Conservation (phyloP, 1,140 invertebrate genomes). For the Lepidurus packardi region DNA sequence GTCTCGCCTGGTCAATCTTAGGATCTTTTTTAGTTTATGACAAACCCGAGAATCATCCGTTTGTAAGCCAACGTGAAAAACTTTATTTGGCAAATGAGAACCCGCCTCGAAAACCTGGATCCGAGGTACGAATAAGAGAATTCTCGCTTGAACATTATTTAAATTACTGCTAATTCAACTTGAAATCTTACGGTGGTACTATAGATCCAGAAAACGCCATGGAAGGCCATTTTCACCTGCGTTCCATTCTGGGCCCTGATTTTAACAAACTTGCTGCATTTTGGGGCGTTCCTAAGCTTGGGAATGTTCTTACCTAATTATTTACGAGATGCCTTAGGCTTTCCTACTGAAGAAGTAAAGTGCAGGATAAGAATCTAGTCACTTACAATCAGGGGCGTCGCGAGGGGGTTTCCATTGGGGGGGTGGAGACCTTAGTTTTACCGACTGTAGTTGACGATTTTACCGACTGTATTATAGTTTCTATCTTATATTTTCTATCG, state of each 20-base stretch:
- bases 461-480: too few species aligned
- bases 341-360: constrained; percentile 3
- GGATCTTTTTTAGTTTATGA: neutral
- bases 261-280: neutral
- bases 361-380: too few species aligned
- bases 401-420: too few species aligned
- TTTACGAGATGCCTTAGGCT: neutral
- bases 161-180: neutral
- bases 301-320: neutral
- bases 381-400: too few species aligned
- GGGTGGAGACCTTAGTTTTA: too few species aligned
- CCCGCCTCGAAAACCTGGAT: neutral
- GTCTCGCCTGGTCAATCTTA: neutral
- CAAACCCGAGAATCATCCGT: neutral
- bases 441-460: too few species aligned
- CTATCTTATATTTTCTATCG: too few species aligned
- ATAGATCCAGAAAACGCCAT: neutral
- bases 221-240: constrained; percentile 3
- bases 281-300: neutral
- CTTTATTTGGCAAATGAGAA: neutral
- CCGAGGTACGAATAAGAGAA: too few species aligned
- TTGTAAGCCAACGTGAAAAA: neutral
- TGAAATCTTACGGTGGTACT: neutral
- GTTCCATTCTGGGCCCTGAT: neutral
- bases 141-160: too few species aligned